Conservation (phyloP, 2,113 vertebrate species). For the Megaceryle torquata region DNA sequence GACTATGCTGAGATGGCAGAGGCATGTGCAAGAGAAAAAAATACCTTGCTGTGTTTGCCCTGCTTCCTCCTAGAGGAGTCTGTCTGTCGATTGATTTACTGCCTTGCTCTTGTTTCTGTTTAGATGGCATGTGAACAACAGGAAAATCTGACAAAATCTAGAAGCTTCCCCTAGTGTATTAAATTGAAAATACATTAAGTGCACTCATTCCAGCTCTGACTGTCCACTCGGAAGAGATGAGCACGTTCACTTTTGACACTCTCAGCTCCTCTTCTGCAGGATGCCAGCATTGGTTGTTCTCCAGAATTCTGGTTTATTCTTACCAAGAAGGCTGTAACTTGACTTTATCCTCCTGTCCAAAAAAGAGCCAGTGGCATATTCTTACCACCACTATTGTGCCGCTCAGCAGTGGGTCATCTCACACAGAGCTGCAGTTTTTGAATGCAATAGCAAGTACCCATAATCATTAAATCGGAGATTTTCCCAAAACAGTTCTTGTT, state of each 20-base stretch:
- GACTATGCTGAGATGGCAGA: neutral
- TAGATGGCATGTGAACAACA: neutral
- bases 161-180: neutral
- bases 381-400: neutral
- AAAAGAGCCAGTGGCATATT: neutral
- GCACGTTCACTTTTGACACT: neutral
- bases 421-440: neutral
- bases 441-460: neutral
- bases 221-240: neutral
- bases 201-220: neutral
- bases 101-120: neutral
- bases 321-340: neutral
- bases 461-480: neutral
- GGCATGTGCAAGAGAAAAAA: neutral
- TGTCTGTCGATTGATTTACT: neutral
- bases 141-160: neutral
- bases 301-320: neutral
- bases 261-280: neutral
- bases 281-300: neutral
- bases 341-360: neutral
- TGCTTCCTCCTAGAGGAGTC: neutral
- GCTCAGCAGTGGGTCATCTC: neutral
- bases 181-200: neutral
- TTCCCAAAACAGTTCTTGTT: neutral
- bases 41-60: neutral